Evolutionary conservation across 2,888 invertebrate genomes (phyloP).

Genomic region (Lasioglossum calceatum): DNA sequence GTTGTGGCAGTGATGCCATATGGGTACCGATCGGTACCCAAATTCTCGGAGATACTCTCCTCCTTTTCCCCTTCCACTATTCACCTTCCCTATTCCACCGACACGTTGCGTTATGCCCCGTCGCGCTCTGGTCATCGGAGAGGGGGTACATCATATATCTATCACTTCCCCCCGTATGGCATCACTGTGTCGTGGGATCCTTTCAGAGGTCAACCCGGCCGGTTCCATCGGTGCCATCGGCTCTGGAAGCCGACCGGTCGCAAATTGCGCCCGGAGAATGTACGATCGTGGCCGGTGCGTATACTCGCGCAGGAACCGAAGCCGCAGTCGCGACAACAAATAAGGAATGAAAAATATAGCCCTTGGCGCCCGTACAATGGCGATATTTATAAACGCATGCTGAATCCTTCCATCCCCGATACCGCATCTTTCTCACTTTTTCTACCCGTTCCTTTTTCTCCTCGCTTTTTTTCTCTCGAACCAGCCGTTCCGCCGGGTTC

Average conservation of each 20-base stretch:
- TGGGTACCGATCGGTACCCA: no score
- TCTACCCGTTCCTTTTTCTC: conserved; percentile 8
- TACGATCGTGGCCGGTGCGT: conserved; percentile 48
- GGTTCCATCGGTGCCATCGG: conserved; percentile 44
- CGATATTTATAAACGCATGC: conserved; percentile 66
- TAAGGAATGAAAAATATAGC: conserved; percentile 70
- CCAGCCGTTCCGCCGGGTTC: background rate
- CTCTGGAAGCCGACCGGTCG: conserved; percentile 58
- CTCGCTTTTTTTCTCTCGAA: background rate
- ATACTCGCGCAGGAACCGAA: conserved; percentile 43
- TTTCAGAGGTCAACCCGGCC: conserved; percentile 49
- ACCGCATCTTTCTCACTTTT: conserved; percentile 40
- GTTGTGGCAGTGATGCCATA: no score
- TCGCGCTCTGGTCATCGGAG: no score
- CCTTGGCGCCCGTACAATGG: conserved; percentile 60
- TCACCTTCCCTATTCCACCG: no score
- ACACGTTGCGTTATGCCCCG: no score
- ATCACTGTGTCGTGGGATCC: conserved; percentile 57
- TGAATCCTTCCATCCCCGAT: conserved; percentile 56
- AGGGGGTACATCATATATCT: no score
- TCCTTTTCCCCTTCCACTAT: no score
- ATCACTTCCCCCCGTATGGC: no score
- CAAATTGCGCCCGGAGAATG: conserved; percentile 62
- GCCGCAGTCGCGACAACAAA: conserved; percentile 61
- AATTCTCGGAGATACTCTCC: no score